A percentile compares a stretch with the other conserved stretches of the same genome.
phyloP scores from a whole-genome alignment of 2,113 vertebrate genomes.

The Lasiurus borealis region DNA sequence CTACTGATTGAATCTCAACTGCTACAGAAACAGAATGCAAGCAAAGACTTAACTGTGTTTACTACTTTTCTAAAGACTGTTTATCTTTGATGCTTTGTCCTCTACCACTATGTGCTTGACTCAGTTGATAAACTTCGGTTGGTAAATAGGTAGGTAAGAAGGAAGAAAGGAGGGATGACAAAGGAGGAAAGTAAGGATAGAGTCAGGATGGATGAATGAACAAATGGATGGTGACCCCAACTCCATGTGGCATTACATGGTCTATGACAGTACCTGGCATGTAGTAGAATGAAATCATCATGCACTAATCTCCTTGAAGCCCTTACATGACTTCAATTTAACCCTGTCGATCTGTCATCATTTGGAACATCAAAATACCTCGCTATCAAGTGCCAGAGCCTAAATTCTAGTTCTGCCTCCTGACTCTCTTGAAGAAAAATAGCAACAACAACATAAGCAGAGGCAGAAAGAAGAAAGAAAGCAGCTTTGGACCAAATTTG shows the following conservation, averaged over 20 bases:
- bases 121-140: neutral
- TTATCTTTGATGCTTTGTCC: neutral
- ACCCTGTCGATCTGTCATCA: neutral
- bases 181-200: neutral
- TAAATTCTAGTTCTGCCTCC: no score
- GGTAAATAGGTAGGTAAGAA: neutral
- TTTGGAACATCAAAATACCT: neutral
- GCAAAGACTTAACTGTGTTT: conserved; percentile 40
- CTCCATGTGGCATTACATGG: neutral
- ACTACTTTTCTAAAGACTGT: neutral
- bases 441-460: neutral
- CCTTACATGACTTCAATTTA: neutral
- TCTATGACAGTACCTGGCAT: neutral
- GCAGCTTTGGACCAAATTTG: neutral
- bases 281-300: neutral
- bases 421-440: conserved; percentile 9
- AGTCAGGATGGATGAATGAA: no score
- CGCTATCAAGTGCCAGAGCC: neutral
- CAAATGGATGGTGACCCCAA: neutral
- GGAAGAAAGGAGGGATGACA: no score
- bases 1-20: neutral
- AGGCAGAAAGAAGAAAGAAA: neutral
- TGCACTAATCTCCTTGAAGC: neutral
- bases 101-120: neutral
- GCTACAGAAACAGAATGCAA: neutral